These are phyloP conservation scores for Drosophila cognata DNA, from an alignment of 2,888 invertebrate genomes.

Conservation along the genomic window DNA sequence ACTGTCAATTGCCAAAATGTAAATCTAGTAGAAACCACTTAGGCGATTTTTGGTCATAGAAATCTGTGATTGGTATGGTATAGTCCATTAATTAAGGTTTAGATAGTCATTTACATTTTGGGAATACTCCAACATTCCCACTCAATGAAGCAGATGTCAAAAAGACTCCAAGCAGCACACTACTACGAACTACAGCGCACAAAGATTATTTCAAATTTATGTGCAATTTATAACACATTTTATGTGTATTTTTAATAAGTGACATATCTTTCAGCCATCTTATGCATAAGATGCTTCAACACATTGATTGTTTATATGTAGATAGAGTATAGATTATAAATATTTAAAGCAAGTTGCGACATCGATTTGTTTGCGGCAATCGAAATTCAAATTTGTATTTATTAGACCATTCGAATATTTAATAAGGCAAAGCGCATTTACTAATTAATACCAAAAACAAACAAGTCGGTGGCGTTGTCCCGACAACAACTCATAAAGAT, in stretches of 20 bases:
- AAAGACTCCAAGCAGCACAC: background rate
- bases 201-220: slow-evolving; percentile 32
- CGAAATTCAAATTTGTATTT: slow-evolving; percentile 53
- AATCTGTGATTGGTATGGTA: background rate
- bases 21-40: background rate
- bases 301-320: background rate
- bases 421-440: slow-evolving; percentile 58
- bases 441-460: slow-evolving; percentile 75
- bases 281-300: slow-evolving; percentile 18
- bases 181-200: background rate
- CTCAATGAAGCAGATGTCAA: background rate
- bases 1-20: background rate
- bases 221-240: slow-evolving; percentile 38
- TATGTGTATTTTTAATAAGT: slow-evolving; percentile 35
- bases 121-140: background rate
- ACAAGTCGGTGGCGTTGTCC: slow-evolving; percentile 31
- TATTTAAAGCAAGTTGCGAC: slow-evolving; percentile 49
- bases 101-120: background rate
- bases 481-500: slow-evolving; percentile 61
- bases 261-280: slow-evolving; percentile 10
- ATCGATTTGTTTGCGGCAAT: slow-evolving; percentile 25
- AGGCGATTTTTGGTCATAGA: background rate
- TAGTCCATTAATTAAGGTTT: background rate
- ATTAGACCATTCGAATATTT: slow-evolving; percentile 48
- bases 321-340: slow-evolving; percentile 45